Evolutionary conservation across 2,888 invertebrate genomes (phyloP), one percentile per base, ranked within the genome.

Genomic region (Cephus pygmeus): DNA sequence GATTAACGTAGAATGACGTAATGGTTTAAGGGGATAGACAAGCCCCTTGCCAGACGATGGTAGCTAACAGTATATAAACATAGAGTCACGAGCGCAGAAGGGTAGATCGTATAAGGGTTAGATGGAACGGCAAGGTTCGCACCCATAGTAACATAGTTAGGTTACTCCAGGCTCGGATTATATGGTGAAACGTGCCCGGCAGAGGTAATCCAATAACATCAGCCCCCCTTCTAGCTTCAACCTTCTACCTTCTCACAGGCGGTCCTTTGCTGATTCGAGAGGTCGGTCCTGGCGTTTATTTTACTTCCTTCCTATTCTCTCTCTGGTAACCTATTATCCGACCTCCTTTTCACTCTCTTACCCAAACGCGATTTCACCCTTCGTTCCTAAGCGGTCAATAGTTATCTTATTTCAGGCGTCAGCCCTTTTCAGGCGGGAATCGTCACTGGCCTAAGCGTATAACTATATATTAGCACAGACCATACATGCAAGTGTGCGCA

Each of bases 131-230:
- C 56, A 56, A 56, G 56, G 56, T 56, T 56, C 23, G 56, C 56
- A 56, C 56, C 56, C 23, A 56, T 56, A 56, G 56, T 56, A 56
- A 56, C 23, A 56, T 56, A 56, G 56, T 56, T 56, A 56, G 23
- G 56, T 56, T 56, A 80, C 79, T 80, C 69, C 76, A 73, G 78
- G 80, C 79, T 75, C 76, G 82, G 85, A 86, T 85, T 85, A 86
- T 81, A 81, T 79, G 80, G 80, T 71, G 81, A 80, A 83, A 83
- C 82, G 80, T 85, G 81, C 76, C 80, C 56, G 82, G 80, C 78
- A 79, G 77, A 77, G 81, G 79, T 85, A 86, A 86, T 85, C 85
- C 85, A 82, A 83, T 86, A 85, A 85, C 81, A 79, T 77, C 77
- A 73, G 73, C 77, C 78, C 69, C 34, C 3, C 68, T 56, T 75